Evolutionary conservation across 2,113 vertebrate genomes (phyloP).

Genomic region (Dermatemys mawii): DNA sequence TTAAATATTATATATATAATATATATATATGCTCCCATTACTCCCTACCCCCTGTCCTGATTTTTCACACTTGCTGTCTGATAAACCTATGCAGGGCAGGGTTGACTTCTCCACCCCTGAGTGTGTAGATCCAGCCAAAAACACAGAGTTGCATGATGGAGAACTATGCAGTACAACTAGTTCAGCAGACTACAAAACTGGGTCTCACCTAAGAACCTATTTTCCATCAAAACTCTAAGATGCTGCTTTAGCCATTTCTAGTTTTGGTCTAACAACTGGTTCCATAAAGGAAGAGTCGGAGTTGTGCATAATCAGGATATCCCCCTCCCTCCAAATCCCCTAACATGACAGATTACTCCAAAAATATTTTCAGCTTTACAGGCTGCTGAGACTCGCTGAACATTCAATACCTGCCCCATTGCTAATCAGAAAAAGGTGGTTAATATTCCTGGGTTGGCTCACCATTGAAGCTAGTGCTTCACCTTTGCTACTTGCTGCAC

Average conservation of each 20-base stretch:
- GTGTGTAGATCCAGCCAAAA: neutral
- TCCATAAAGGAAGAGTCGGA: neutral
- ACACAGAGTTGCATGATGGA: neutral
- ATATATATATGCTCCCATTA: too few relatives aligned
- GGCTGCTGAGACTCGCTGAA: neutral
- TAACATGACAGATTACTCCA: accelerated
- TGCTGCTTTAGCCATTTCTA: neutral
- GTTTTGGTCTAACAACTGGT: neutral
- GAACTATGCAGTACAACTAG: accelerated
- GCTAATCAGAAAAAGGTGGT: neutral
- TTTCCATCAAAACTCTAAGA: neutral
- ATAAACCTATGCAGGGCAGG: neutral
- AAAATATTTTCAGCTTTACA: conserved; percentile 18
- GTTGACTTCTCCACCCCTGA: neutral
- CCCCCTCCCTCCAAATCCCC: neutral
- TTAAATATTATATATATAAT: too few relatives aligned
- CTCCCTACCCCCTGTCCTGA: too few relatives aligned
- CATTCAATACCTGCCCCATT: neutral
- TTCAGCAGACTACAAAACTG: neutral
- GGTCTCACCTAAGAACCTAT: neutral
- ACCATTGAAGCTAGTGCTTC: neutral
- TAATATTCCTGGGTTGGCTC: neutral
- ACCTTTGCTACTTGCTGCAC: neutral
- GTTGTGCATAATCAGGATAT: neutral
- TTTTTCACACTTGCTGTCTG: too few relatives aligned